These are phyloP conservation scores for Hypanus sabinus DNA, from an alignment of 2,113 vertebrate species.

Conservation along the genomic window DNA sequence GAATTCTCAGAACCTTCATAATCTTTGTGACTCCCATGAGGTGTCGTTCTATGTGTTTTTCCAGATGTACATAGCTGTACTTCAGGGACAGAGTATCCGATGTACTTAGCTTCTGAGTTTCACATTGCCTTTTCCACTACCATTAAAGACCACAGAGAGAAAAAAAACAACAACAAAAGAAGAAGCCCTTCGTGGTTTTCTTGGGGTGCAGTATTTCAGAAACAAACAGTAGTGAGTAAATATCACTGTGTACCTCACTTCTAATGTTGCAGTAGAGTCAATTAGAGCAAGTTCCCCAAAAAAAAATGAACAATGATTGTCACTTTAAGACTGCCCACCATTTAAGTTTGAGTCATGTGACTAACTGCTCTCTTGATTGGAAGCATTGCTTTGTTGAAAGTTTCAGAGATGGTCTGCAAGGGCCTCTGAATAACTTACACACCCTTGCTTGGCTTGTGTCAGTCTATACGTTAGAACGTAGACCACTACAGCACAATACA, in stretches of 20 bases:
- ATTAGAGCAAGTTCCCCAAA: not conserved
- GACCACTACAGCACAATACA: no score
- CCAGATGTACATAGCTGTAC: constrained; percentile 25
- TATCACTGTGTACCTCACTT: not conserved
- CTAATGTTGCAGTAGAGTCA: not conserved
- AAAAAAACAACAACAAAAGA: not conserved
- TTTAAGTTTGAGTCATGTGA: no score
- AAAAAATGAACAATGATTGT: no score
- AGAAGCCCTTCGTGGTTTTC: not conserved
- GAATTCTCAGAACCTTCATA: not conserved
- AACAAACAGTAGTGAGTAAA: not conserved
- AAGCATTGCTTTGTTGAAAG: no score
- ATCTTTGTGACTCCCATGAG: constrained; percentile 16
- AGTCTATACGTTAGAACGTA: no score
- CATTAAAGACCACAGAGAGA: not conserved
- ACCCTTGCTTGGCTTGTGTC: no score
- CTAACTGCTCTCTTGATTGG: no score
- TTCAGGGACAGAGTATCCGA: not conserved
- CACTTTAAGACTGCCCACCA: no score
- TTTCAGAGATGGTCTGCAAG: no score
- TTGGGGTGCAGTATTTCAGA: not conserved
- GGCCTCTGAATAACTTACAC: no score
- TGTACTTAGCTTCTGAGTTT: constrained; percentile 15
- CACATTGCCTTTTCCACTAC: not conserved
- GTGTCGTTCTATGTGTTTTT: constrained; percentile 4